These are phyloP conservation scores for Psilanteris sp. DNA, from an alignment of 1,140 invertebrate genomes.

Conservation along the genomic window DNA sequence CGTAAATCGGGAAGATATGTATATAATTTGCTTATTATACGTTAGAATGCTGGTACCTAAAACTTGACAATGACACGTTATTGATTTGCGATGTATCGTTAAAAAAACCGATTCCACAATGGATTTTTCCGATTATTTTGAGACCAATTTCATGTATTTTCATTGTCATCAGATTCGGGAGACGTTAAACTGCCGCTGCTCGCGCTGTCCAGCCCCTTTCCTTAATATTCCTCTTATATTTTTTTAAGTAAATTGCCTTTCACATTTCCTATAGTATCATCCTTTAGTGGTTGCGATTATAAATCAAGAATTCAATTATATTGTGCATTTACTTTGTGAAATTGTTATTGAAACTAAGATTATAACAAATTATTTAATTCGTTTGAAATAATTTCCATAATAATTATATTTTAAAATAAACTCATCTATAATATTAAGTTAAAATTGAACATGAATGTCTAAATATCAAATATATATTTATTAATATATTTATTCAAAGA, in stretches of 20 bases:
- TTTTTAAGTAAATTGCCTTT: conserved; percentile 30
- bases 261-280: conserved; percentile 25
- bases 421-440: no score
- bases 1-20: no score
- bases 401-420: no score
- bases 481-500: background rate
- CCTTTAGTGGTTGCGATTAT: conserved; percentile 62
- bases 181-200: conserved; percentile 81
- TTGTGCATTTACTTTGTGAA: conserved; percentile 31
- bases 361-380: no score
- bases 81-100: conserved; percentile 46
- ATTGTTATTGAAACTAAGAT: no score
- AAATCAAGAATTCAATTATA: conserved; percentile 26
- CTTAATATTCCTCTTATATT: conserved; percentile 33
- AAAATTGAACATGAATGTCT: conserved; percentile 7
- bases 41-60: conserved; percentile 59
- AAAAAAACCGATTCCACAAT: conserved; percentile 39
- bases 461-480: no score
- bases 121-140: conserved; percentile 47
- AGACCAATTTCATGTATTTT: conserved; percentile 48
- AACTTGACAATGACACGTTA: conserved; percentile 26
- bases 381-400: no score
- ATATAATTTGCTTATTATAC: conserved; percentile 24
- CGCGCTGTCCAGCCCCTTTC: conserved; percentile 79
- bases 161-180: conserved; percentile 71